phyloP scores from a whole-genome alignment of 2,888 invertebrate species.

The Lepidocyrtinus sp. region DNA sequence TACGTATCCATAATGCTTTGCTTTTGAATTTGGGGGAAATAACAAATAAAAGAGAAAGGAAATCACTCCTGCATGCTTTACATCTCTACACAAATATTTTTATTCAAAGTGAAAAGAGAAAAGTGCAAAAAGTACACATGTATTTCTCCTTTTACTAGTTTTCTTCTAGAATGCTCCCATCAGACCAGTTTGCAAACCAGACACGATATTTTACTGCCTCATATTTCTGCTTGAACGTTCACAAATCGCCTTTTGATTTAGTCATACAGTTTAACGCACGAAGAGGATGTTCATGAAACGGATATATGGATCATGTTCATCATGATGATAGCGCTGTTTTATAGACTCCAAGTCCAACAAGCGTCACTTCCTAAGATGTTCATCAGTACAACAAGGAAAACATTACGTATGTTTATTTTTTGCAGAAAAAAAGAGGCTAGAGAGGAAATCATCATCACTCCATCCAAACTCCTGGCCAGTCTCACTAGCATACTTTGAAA shows the following conservation, averaged over 20 bases:
- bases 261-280: slow-evolving; percentile 38
- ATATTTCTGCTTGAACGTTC: slow-evolving; percentile 34
- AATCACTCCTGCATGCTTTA: background rate
- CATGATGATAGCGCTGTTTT: slow-evolving; percentile 14
- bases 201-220: slow-evolving; percentile 37
- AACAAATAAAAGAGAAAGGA: background rate
- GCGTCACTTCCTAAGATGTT: background rate
- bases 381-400: background rate
- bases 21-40: no score
- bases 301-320: slow-evolving; percentile 27
- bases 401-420: background rate
- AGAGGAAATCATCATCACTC: background rate
- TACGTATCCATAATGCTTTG: no score
- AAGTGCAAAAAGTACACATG: background rate
- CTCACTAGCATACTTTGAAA: background rate
- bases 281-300: slow-evolving; percentile 37
- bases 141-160: background rate
- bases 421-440: background rate
- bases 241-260: slow-evolving; percentile 50
- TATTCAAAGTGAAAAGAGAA: background rate
- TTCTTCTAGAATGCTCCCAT: slow-evolving; percentile 18
- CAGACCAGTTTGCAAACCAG: slow-evolving; percentile 34
- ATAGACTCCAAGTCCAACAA: background rate
- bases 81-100: background rate
- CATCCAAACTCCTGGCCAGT: background rate